These are phyloP conservation scores for Strigamia maritima DNA, from an alignment of 2,888 invertebrate genomes.

Conservation along the genomic window DNA sequence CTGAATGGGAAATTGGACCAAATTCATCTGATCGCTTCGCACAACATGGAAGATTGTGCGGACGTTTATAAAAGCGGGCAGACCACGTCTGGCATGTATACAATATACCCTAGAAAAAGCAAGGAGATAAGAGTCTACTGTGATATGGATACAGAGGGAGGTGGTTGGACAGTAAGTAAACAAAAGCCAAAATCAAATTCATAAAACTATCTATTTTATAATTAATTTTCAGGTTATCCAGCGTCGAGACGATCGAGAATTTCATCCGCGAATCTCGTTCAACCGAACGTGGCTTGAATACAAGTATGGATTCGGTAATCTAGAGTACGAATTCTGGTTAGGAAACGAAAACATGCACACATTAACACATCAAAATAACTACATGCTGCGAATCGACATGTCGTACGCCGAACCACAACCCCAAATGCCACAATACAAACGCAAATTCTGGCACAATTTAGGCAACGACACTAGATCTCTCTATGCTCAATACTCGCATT, in stretches of 20 bases:
- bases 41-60: slow-evolving; percentile 35
- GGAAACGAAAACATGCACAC: slow-evolving; percentile 41
- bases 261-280: slow-evolving; percentile 28
- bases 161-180: slow-evolving; percentile 36
- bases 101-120: slow-evolving; percentile 34
- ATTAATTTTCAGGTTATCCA: slow-evolving; percentile 36
- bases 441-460: slow-evolving; percentile 36
- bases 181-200: too few relatives aligned
- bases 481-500: slow-evolving; percentile 35
- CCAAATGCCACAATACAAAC: slow-evolving; percentile 8
- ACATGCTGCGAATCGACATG: slow-evolving; percentile 40
- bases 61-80: slow-evolving; percentile 31
- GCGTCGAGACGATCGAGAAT: slow-evolving; percentile 35
- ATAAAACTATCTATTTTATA: neutral
- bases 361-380: slow-evolving; percentile 37
- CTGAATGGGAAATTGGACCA: slow-evolving; percentile 35
- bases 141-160: slow-evolving; percentile 35
- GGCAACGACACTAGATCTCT: neutral
- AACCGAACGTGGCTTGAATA: slow-evolving; percentile 41
- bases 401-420: slow-evolving; percentile 35
- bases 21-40: slow-evolving; percentile 30
- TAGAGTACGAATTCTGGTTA: slow-evolving; percentile 41
- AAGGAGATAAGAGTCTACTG: slow-evolving; percentile 36
- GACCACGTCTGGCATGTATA: slow-evolving; percentile 9
- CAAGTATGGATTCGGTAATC: slow-evolving; percentile 40